phyloP scores from a whole-genome alignment of 2,888 invertebrate genomes.

The Holacanthella duospinosa region DNA sequence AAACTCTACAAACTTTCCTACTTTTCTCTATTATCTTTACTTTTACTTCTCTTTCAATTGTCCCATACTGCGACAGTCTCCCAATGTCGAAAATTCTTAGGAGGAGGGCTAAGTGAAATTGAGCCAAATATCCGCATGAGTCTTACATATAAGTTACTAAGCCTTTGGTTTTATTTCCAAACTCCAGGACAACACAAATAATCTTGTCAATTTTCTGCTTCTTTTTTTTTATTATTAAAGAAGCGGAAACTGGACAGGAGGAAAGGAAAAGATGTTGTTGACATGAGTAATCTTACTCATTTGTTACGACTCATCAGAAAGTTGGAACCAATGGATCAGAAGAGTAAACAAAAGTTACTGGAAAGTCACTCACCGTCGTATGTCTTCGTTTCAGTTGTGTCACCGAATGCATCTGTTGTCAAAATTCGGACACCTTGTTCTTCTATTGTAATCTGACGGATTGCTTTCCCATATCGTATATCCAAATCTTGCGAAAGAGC shows the following conservation, averaged over 20 bases:
- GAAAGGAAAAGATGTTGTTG: neutral
- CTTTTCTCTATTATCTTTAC: no score
- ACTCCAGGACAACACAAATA: no score
- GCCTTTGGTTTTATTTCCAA: no score
- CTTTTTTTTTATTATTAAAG: neutral
- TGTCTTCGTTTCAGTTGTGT: conserved; percentile 16
- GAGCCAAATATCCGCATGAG: no score
- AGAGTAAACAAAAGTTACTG: neutral
- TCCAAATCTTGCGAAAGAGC: conserved; percentile 86
- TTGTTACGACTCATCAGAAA: neutral
- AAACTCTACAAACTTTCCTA: no score
- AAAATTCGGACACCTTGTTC: conserved; percentile 68
- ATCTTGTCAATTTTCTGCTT: no score
- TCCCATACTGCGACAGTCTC: no score
- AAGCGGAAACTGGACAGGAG: neutral
- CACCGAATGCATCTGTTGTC: conserved; percentile 45
- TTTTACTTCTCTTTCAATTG: no score
- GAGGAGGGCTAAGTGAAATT: no score
- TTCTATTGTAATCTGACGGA: conserved; percentile 64
- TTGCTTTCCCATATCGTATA: conserved; percentile 81
- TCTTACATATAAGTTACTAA: no score
- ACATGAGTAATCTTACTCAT: neutral
- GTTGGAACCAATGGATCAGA: neutral
- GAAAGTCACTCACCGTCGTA: conserved; percentile 21
- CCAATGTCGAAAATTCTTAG: no score